phyloP scores from a whole-genome alignment of 2,797 vertebrate species.

The Enteromius radiatus region DNA sequence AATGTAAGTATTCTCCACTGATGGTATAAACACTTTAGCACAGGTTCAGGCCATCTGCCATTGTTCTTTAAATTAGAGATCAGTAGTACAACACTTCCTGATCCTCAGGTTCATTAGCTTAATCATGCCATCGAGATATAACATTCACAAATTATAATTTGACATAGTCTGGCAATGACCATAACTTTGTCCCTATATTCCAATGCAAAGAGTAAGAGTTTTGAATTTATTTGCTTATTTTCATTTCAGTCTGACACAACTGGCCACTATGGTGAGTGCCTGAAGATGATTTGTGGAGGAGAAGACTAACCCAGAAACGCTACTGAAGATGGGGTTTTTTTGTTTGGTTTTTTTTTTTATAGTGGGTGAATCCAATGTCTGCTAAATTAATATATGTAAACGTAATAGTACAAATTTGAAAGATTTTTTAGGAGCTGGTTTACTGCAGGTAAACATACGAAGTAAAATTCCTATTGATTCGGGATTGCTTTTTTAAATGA shows the following conservation, averaged over 20 bases:
- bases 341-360: not conserved
- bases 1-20: conserved; percentile 69
- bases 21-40: not conserved
- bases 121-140: not conserved
- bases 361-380: not conserved
- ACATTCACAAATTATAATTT: not conserved
- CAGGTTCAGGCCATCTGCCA: not conserved
- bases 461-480: conserved; percentile 2
- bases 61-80: not conserved
- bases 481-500: not conserved
- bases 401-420: not conserved
- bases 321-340: not conserved
- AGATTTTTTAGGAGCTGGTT: not conserved
- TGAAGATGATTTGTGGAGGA: conserved; percentile 69
- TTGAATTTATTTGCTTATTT: conserved; percentile 11
- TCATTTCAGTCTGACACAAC: conserved; percentile 65
- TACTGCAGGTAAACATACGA: not conserved
- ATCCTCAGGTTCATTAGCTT: conserved; percentile 6
- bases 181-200: conserved; percentile 5
- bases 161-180: not conserved
- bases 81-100: not conserved
- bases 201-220: not conserved
- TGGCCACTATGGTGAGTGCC: conserved; percentile 44
- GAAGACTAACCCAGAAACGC: conserved; percentile 56
- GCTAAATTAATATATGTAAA: not conserved